Base-by-base conservation (phyloP, 2,888 invertebrate genomes). In the Agrochola macilenta region DNA sequence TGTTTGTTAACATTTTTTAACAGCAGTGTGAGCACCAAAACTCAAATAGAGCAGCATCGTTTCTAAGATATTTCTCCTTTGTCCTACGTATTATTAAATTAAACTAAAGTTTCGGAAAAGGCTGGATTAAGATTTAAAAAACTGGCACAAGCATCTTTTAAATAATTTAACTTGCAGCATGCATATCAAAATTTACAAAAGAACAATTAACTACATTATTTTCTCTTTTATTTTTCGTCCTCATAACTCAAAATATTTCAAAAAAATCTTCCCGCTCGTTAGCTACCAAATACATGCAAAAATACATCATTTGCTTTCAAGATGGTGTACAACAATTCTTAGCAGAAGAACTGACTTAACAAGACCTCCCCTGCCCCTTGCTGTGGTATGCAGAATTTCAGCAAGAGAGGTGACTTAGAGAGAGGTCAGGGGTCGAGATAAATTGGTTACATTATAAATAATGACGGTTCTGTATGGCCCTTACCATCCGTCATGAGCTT, bases 401-500 rank as follows among this genome's bases (percentile, higher is more conserved):
- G 30, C 46, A 17, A 39, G 35, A 58, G 52, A 54, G 66, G 69
- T 69, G 68, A 58, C 77, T 83, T 46, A 65, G 39, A 65, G 74
- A 58, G 72, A 82, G 73, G 60, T 77, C 66, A 81, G 82, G 79
- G 93, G 80, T 93, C 93, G 76, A 60, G n/a, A 23, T 43, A 75
- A 69, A 87, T 57, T 94, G 93, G 95, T 88, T 89, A 90, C 90
- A 90, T 91, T 93, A 92, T 94, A 93, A 95, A 93, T 95, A 95
- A 95, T 93, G 95, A 93, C 90, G 91, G 85, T 82, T 84, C 87
- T 91, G 89, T 91, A 92, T 90, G 90, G 88, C 88, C 81, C 88
- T 85, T 83, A 89, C 91, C 89, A 94, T 95, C 92, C 92, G 92
- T 95, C 95, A 93, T 94, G 92, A 90, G 84, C 86, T 86, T 90